phyloP scores from a whole-genome alignment of 2,113 vertebrate genomes.

The Phylloscopus trochiloides region DNA sequence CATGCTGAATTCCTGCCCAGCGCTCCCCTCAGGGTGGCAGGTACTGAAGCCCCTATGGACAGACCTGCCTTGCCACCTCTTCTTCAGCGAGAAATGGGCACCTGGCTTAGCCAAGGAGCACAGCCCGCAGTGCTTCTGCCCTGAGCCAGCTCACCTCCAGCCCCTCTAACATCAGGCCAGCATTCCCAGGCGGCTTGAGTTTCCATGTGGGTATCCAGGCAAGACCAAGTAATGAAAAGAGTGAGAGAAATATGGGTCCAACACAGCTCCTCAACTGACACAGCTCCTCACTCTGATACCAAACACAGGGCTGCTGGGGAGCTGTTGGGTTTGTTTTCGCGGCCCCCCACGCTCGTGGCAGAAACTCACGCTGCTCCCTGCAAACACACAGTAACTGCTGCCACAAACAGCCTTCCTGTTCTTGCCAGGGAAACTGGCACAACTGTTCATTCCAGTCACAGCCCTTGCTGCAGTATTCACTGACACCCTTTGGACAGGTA shows the following conservation, averaged over 20 bases:
- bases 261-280: accelerated
- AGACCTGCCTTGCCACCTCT: neutral
- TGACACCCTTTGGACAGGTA: neutral
- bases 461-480: neutral
- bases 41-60: accelerated
- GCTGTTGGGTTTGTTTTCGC: neutral
- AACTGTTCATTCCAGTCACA: neutral
- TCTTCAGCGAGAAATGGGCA: neutral
- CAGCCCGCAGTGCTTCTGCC: neutral
- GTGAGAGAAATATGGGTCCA: neutral
- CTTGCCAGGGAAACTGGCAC: neutral
- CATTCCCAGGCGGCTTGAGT: neutral
- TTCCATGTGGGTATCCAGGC: neutral
- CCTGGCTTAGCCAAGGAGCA: neutral
- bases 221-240: neutral
- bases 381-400: neutral
- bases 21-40: accelerated
- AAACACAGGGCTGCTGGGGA: accelerated
- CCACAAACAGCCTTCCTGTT: neutral
- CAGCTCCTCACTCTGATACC: neutral
- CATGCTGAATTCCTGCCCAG: neutral
- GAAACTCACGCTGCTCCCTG: neutral
- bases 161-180: accelerated
- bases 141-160: neutral
- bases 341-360: neutral